Conservation (phyloP, 2,797 vertebrate genomes). For the Mus spretus region DNA sequence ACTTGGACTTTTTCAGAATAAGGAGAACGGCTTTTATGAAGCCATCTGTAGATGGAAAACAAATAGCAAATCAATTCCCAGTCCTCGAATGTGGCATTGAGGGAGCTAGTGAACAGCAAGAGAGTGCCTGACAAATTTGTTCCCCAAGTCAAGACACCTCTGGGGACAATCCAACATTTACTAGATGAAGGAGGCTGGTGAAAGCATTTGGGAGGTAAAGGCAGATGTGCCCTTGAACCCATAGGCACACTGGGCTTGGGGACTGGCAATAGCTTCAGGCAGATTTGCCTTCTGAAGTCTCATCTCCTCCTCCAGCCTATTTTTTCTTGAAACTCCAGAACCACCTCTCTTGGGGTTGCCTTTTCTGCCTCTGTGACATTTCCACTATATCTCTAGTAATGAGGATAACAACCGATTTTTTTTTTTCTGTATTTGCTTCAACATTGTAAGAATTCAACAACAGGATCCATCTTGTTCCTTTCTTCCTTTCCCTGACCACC, state of each 20-base stretch:
- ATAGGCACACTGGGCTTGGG: not conserved
- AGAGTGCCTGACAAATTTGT: constrained; percentile 44
- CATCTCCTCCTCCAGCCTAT: not conserved
- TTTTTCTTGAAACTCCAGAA: not conserved
- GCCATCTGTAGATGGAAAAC: constrained; percentile 85
- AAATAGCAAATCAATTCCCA: constrained; percentile 71
- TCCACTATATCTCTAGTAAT: not conserved
- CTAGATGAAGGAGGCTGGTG: not conserved
- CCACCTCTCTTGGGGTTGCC: not conserved
- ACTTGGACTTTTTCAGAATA: constrained; percentile 79
- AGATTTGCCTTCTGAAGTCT: not conserved
- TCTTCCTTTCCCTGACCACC: not conserved
- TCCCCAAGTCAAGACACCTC: constrained; percentile 64
- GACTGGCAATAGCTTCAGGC: not conserved
- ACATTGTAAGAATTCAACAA: constrained; percentile 4
- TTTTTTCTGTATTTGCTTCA: not conserved
- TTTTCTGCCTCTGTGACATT: not conserved
- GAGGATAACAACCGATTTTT: not conserved
- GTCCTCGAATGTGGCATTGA: constrained; percentile 71
- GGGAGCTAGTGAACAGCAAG: constrained; percentile 6
- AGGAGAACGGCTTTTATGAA: constrained; percentile 83
- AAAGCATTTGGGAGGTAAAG: constrained; percentile 23
- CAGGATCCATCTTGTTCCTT: constrained; percentile 26
- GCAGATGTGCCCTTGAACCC: not conserved
- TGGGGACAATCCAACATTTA: not conserved